Percentiles rank a stretch among this genome's conserved stretches.
These are phyloP conservation scores for Fregetta grallaria DNA, from an alignment of 2,113 vertebrate genomes.

Conservation along the genomic window DNA sequence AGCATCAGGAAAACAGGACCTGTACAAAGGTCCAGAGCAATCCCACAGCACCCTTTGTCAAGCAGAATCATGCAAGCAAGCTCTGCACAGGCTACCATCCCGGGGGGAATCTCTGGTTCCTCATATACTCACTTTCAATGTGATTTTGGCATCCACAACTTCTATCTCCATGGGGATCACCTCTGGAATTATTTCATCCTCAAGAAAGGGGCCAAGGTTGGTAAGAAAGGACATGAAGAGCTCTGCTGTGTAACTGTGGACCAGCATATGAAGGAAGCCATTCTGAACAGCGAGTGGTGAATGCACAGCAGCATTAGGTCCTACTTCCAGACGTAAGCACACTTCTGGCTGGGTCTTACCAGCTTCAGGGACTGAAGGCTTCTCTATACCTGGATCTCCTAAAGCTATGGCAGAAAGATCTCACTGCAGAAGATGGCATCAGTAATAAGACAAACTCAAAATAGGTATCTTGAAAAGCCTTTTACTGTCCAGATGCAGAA, in stretches of 20 bases:
- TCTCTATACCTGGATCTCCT: conserved; percentile 25
- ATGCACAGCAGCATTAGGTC: conserved; percentile 74
- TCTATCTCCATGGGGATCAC: conserved; percentile 88
- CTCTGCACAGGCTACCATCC: neutral
- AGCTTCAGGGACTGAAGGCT: conserved; percentile 1
- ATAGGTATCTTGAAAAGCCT: neutral
- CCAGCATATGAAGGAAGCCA: conserved; percentile 81
- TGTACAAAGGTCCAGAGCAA: neutral
- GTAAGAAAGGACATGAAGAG: conserved; percentile 84
- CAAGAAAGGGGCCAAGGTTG: conserved; percentile 89
- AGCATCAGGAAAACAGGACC: neutral
- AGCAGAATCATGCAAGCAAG: neutral
- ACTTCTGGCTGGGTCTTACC: conserved; percentile 58
- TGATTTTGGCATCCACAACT: conserved; percentile 82
- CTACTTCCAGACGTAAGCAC: conserved; percentile 79
- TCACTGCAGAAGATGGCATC: neutral
- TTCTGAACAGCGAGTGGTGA: conserved; percentile 77
- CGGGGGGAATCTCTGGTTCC: neutral
- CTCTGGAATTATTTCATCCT: conserved; percentile 88
- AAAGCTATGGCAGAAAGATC: neutral
- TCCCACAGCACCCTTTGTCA: neutral
- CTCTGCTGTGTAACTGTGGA: conserved; percentile 77
- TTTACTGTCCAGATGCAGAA: neutral
- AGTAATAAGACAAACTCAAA: rapidly evolving
- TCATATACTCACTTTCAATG: conserved; percentile 79